A percentile compares a stretch with the other conserved stretches of the same genome.
phyloP scores from a whole-genome alignment of 2,888 invertebrate species.

The Ophion costatus region DNA sequence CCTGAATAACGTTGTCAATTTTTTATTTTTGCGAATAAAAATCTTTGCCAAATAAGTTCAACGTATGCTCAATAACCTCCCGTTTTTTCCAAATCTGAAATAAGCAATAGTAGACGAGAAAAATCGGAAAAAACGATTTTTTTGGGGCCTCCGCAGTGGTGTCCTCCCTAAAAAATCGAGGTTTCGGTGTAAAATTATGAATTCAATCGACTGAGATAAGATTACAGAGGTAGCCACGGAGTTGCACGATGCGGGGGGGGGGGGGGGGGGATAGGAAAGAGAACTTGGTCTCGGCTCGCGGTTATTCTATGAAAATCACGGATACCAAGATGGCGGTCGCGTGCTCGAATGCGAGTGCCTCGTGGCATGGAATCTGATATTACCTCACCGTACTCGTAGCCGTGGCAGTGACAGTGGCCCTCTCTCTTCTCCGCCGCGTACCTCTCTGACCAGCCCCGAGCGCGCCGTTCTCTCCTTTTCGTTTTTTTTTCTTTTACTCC shows the following conservation, averaged over 20 bases:
- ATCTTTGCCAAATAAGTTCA: too few relatives aligned
- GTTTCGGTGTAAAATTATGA: not conserved
- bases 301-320: slow-evolving; percentile 59
- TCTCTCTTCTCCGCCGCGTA: slow-evolving; percentile 56
- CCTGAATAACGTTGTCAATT: too few relatives aligned
- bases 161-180: not conserved
- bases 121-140: not conserved
- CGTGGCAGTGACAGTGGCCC: slow-evolving; percentile 82
- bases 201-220: not conserved
- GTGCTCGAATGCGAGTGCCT: slow-evolving; percentile 65
- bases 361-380: slow-evolving; percentile 79
- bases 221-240: not conserved
- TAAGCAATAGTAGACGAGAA: too few relatives aligned
- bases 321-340: slow-evolving; percentile 77
- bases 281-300: slow-evolving; percentile 39
- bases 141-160: too few relatives aligned
- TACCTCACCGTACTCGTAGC: slow-evolving; percentile 79
- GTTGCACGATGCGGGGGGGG: slow-evolving; percentile 24
- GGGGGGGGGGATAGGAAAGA: slow-evolving; percentile 6
- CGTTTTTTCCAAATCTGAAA: too few relatives aligned
- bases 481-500: slow-evolving; percentile 55
- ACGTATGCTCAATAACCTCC: too few relatives aligned
- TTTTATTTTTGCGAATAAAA: too few relatives aligned
- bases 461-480: slow-evolving; percentile 61
- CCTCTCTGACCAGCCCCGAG: slow-evolving; percentile 39